Percentiles rank a stretch among this genome's conserved stretches.
phyloP scores from a whole-genome alignment of 2,797 vertebrate species.

The Margarornis squamiger region DNA sequence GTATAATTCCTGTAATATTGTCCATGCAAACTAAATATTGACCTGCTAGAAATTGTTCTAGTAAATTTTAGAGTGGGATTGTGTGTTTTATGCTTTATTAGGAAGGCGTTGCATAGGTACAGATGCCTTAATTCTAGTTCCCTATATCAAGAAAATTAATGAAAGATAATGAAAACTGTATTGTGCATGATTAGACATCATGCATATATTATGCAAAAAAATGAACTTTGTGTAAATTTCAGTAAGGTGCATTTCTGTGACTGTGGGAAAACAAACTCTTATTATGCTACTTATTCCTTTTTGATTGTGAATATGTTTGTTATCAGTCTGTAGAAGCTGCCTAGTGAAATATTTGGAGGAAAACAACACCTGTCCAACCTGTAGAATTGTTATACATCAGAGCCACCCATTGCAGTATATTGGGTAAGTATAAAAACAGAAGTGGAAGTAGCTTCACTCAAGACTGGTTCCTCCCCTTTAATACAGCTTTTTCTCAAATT shows the following conservation, averaged over 20 bases:
- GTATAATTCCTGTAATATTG: not conserved
- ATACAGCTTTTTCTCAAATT: not conserved
- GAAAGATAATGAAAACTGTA: not conserved
- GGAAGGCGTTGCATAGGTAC: not conserved
- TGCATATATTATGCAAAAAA: not conserved
- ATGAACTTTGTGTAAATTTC: not conserved
- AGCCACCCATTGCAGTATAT: conserved; percentile 98
- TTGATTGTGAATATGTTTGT: not conserved
- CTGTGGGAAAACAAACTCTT: not conserved
- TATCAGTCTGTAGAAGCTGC: conserved; percentile 95
- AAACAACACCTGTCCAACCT: conserved; percentile 98
- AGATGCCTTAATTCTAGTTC: not conserved
- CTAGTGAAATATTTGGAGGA: conserved; percentile 98
- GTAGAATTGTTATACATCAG: conserved; percentile 99
- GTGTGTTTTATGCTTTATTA: not conserved
- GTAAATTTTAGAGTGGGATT: not conserved
- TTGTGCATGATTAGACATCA: not conserved
- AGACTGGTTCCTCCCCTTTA: not conserved
- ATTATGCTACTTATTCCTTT: not conserved
- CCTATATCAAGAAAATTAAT: not conserved
- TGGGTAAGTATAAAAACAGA: conserved; percentile 81
- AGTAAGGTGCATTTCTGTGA: not conserved
- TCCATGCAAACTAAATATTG: not conserved
- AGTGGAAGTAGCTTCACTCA: not conserved
- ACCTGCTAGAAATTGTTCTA: not conserved